Conservation (phyloP, 2,797 vertebrate genomes). For the Sarcoramphus papa region DNA sequence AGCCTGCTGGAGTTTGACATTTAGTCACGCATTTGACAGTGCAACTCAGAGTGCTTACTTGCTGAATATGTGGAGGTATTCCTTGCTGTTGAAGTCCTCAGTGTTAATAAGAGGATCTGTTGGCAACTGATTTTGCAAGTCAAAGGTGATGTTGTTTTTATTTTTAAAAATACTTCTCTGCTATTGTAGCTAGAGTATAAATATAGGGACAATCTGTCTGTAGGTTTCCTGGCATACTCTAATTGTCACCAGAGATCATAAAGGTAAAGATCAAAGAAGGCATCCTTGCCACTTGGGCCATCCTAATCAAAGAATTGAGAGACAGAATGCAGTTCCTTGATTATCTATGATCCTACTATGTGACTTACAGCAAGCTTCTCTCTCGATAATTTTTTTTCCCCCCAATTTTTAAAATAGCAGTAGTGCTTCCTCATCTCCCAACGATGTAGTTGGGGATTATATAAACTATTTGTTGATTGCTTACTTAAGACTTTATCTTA, state of each 20-base stretch:
- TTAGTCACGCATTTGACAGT: not conserved
- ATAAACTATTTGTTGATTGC: not conserved
- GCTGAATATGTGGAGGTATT: not conserved
- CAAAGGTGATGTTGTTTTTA: accelerated
- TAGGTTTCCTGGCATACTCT: not conserved
- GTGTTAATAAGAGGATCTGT: not conserved
- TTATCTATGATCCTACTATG: not conserved
- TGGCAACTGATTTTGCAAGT: not conserved
- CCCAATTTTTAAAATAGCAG: not conserved
- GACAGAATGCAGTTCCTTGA: not conserved
- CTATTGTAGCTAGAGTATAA: not conserved
- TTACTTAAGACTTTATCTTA: not conserved
- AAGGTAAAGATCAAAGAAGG: not conserved
- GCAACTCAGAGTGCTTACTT: not conserved
- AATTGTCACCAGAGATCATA: not conserved
- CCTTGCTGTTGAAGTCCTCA: not conserved
- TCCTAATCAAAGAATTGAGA: not conserved
- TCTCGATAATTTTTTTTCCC: accelerated
- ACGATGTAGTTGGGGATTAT: not conserved
- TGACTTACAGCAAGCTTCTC: not conserved
- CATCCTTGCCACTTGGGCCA: not conserved
- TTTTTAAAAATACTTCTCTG: not conserved
- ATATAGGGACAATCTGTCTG: not conserved
- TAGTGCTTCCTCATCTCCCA: not conserved
- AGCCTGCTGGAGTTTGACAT: not conserved